A percentile compares a stretch with the other conserved stretches of the same genome.
These are phyloP conservation scores for Diplolepis rosae DNA, from an alignment of 2,888 invertebrate species.

Conservation along the genomic window DNA sequence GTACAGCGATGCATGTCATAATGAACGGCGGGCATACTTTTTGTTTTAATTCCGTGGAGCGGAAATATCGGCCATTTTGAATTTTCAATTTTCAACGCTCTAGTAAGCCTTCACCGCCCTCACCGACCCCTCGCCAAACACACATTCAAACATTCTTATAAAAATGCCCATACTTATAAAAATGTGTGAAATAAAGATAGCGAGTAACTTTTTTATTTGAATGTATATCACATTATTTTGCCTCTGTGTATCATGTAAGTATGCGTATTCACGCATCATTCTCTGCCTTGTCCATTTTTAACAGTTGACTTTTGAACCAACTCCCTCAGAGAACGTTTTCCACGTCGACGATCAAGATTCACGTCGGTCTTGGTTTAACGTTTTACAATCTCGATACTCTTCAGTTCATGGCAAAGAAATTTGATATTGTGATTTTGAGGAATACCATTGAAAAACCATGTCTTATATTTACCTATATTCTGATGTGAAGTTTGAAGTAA, in stretches of 20 bases:
- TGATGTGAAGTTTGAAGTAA: too few species aligned
- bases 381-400: background rate
- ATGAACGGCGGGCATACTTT: constrained; percentile 72
- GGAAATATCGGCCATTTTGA: constrained; percentile 74
- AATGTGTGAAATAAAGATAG: constrained; percentile 2
- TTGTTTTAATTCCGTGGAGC: constrained; percentile 73
- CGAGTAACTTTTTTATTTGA: constrained; percentile 1
- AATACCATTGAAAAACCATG: background rate
- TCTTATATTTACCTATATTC: background rate
- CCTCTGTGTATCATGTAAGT: background rate
- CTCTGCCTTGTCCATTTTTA: constrained; percentile 42
- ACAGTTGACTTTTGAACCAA: constrained; percentile 27
- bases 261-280: constrained; percentile 9
- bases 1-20: constrained; percentile 73
- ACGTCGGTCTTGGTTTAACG: constrained; percentile 31
- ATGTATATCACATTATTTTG: background rate
- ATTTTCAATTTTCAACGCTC: constrained; percentile 74
- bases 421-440: background rate
- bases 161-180: background rate
- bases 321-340: constrained; percentile 35
- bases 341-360: constrained; percentile 29
- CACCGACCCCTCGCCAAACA: constrained; percentile 47
- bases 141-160: constrained; percentile 17
- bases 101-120: constrained; percentile 69
- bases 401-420: constrained; percentile 27